Base-by-base conservation (phyloP, 2,888 invertebrate species). In the Latrodectus hesperus region DNA sequence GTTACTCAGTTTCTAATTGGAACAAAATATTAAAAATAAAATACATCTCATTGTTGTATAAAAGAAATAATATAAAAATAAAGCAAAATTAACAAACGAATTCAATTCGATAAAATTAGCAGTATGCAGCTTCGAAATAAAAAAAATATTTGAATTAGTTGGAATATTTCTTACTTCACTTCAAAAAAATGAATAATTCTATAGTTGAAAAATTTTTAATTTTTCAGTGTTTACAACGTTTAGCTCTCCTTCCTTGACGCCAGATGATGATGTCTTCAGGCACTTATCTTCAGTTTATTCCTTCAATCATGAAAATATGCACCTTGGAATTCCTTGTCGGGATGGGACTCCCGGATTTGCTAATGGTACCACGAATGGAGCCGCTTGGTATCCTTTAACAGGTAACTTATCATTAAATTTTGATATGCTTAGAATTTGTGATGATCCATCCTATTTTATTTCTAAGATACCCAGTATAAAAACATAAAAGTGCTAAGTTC, bases 331-430 rank as follows among this genome's bases (percentile, higher is more conserved):
- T 9, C 95, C 96, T 9, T 91, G 91, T 82, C 81, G 89, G 51
- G 94, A 95, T 12, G 95, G 95, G 11, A 94, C 94, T 73, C 95
- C 95, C 9, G 94, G 95, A 72, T 97, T 97, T 92, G 95, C 95
- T 91, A 95, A 97, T 92, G 98, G 98, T 12, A 98, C 98, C 90
- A 98, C 97, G 3, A 98, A 98, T 91, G 98, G 98, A 8, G 98
- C 98, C 0, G 96, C 96, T 82, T 98, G 97, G 97, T 98, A 97
- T 92, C 96, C 96, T 0, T 93, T 97, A 9, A 96, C 96, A 90
- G 96, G 96, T 93, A 92, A 92, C 76, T 92, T 22, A 10, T 16
- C 52, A 67, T 10, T 22, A 22, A 22, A 22, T 22, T 22, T 22
- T 22, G 1, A 22, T 22, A 22, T 22, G 22, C 22, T 22, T 22